phyloP scores from a whole-genome alignment of 2,888 invertebrate genomes.

The Caenorhabditis sinica region DNA sequence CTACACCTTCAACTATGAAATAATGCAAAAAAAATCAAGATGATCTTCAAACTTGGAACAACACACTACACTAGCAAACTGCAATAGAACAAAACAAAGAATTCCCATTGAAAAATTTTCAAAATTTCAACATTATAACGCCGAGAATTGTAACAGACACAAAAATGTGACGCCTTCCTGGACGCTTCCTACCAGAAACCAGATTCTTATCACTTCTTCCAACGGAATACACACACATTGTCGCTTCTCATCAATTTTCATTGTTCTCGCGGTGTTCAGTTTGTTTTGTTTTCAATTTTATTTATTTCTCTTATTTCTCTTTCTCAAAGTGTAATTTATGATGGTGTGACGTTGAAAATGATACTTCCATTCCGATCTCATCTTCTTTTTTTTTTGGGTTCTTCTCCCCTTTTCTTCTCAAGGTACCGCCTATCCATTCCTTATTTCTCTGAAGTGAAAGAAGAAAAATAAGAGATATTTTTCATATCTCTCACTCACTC shows the following conservation, averaged over 20 bases:
- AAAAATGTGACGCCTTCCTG: not conserved
- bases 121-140: not conserved
- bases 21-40: too few relatives aligned
- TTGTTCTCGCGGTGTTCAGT: slow-evolving; percentile 14
- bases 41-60: too few relatives aligned
- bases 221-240: slow-evolving; percentile 1
- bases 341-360: not conserved
- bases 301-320: too few relatives aligned
- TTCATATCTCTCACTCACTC: not conserved
- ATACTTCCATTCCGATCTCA: not conserved
- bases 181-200: slow-evolving; percentile 1
- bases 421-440: not conserved
- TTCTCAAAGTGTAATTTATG: not conserved
- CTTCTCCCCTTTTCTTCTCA: not conserved
- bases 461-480: slow-evolving; percentile 17
- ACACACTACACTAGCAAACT: too few relatives aligned
- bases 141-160: not conserved
- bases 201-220: slow-evolving; percentile 40
- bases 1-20: too few relatives aligned
- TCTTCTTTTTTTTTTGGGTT: not conserved
- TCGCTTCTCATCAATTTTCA: slow-evolving; percentile 31
- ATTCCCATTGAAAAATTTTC: not conserved
- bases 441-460: not conserved
- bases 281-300: slow-evolving; percentile 7
- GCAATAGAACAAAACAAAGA: too few relatives aligned